These are phyloP conservation scores for Caenorhabditis doughertyi DNA, from an alignment of 2,888 invertebrate species.

Conservation along the genomic window DNA sequence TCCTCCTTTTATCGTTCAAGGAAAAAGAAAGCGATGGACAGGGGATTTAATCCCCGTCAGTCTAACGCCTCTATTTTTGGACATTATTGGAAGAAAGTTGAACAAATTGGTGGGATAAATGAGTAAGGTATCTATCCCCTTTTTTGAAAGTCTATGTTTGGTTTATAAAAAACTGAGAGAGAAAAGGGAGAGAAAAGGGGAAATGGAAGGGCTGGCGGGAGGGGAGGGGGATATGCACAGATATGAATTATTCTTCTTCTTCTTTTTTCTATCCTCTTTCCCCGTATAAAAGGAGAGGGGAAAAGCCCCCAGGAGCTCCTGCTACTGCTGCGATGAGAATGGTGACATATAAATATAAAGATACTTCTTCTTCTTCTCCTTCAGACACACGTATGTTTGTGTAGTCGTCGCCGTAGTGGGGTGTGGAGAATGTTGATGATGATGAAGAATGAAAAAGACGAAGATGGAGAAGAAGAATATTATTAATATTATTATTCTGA, in stretches of 20 bases:
- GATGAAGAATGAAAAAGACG: not conserved
- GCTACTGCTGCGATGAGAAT: too few relatives aligned
- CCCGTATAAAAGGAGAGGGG: slow-evolving; percentile 6
- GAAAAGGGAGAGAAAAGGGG: not conserved
- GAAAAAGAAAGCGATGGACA: too few relatives aligned
- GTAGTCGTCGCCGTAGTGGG: not conserved
- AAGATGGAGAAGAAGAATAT: not conserved
- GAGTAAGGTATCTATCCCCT: too few relatives aligned
- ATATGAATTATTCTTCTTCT: slow-evolving; percentile 33
- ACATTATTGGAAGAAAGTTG: too few relatives aligned
- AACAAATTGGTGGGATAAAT: not conserved
- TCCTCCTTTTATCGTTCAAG: too few relatives aligned
- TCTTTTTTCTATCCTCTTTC: not conserved
- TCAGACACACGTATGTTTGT: slow-evolving; percentile 15
- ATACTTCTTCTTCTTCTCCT: slow-evolving; percentile 8
- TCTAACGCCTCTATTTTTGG: too few relatives aligned
- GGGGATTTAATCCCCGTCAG: too few relatives aligned
- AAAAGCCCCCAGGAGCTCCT: slow-evolving; percentile 38
- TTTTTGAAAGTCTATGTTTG: too few relatives aligned
- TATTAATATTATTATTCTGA: slow-evolving; percentile 15
- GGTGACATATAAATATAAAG: slow-evolving; percentile 16
- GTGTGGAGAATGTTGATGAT: not conserved
- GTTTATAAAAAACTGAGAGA: slow-evolving; percentile 8
- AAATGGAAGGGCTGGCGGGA: slow-evolving; percentile 5
- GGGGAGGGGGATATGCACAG: slow-evolving; percentile 31